Percentiles rank a stretch among this genome's conserved stretches.
Evolutionary conservation across 2,797 vertebrate genomes (phyloP).

Genomic region (Lepus oiostolus): DNA sequence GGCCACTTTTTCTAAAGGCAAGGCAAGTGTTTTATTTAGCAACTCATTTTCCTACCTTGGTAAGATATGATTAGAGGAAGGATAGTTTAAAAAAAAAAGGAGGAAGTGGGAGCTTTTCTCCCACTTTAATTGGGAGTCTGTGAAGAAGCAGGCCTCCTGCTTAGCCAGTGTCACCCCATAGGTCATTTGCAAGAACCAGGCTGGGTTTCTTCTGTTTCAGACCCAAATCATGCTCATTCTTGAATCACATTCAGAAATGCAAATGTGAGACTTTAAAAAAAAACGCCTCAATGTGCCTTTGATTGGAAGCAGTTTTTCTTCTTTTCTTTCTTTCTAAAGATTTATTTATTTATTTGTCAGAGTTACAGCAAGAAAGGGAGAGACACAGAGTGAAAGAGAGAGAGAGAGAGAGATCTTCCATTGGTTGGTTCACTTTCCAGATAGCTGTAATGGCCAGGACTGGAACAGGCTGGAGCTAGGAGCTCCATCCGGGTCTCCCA

Average conservation of each 20-base stretch:
- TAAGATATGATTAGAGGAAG: background rate
- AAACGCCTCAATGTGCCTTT: background rate
- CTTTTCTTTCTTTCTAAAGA: background rate
- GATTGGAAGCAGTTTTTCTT: background rate
- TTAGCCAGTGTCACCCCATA: accelerated
- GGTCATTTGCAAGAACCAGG: background rate
- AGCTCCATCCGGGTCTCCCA: no score
- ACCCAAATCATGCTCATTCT: background rate
- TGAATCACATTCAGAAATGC: background rate
- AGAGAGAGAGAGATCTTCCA: no score
- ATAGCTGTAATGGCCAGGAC: no score
- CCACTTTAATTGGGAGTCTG: background rate
- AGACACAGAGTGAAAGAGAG: no score
- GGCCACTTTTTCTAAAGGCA: background rate
- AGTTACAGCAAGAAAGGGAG: no score
- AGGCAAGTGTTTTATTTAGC: background rate
- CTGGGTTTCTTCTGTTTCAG: background rate
- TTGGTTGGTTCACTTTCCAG: no score
- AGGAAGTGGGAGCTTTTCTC: background rate
- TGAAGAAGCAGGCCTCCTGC: background rate
- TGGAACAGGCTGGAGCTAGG: no score
- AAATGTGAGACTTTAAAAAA: no score
- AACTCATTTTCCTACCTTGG: conserved; percentile 3
- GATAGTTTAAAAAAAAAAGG: background rate
- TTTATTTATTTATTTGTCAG: no score